These are phyloP conservation scores for Xyrauchen texanus DNA, from an alignment of 2,113 vertebrate species.

Conservation along the genomic window DNA sequence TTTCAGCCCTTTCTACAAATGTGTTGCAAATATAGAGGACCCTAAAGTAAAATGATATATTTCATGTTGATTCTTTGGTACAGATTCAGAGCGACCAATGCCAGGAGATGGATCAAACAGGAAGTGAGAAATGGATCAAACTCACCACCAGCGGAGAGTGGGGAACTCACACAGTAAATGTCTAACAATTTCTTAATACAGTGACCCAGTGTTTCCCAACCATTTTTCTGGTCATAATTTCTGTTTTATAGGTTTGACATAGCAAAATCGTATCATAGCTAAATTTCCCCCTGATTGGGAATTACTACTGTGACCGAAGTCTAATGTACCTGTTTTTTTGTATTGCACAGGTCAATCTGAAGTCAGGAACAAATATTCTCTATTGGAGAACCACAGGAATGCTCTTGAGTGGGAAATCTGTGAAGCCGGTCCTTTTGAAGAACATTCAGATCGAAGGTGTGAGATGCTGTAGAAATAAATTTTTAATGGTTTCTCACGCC, in stretches of 20 bases:
- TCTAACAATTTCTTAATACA: background rate
- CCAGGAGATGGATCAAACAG: conserved; percentile 89
- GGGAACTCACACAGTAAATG: conserved; percentile 88
- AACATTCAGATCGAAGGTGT: conserved; percentile 95
- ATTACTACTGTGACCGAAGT: no score
- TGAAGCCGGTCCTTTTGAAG: conserved; percentile 92
- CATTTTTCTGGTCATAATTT: no score
- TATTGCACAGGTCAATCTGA: conserved; percentile 83
- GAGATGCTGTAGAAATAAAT: background rate
- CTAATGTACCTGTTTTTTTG: background rate
- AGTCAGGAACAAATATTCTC: conserved; percentile 93
- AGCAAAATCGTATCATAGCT: no score
- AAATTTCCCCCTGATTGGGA: no score
- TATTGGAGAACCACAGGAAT: conserved; percentile 98
- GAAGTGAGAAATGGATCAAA: conserved; percentile 89
- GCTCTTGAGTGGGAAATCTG: conserved; percentile 85
- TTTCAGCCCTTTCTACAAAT: no score
- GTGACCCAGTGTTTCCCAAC: no score
- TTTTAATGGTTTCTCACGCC: background rate
- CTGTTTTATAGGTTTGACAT: no score
- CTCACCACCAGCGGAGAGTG: conserved; percentile 89
- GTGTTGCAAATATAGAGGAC: background rate
- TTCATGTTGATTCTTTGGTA: conserved; percentile 27
- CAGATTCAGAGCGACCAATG: conserved; percentile 98
- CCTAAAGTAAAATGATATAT: background rate